Percentiles rank a stretch among this genome's conserved stretches.
These are phyloP conservation scores for Apodemia zela DNA, from an alignment of 2,888 invertebrate species.

Conservation along the genomic window DNA sequence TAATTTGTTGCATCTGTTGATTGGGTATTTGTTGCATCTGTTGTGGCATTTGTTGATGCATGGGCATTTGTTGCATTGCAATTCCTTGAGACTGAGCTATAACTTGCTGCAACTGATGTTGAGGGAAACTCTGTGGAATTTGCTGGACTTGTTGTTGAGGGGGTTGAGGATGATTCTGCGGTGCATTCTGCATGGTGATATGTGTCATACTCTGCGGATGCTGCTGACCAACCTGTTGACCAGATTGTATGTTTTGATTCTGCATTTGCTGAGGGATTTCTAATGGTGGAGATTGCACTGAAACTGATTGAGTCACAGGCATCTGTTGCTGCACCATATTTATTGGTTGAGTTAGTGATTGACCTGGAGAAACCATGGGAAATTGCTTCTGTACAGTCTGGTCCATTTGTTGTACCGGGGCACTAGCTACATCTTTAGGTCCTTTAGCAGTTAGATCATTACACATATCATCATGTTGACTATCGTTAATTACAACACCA, in stretches of 20 bases:
- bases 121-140: conserved; percentile 77
- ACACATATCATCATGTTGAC: conserved; percentile 73
- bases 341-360: conserved; percentile 72
- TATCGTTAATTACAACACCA: conserved; percentile 75
- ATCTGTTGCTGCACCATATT: conserved; percentile 70
- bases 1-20: conserved; percentile 77
- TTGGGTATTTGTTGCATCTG: conserved; percentile 77
- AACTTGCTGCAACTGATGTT: conserved; percentile 75
- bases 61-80: conserved; percentile 75
- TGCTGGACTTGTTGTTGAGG: conserved; percentile 75
- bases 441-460: conserved; percentile 73
- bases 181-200: conserved; percentile 69
- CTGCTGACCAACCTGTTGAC: conserved; percentile 68
- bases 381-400: conserved; percentile 74
- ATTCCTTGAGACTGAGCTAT: conserved; percentile 74
- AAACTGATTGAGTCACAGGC: conserved; percentile 67
- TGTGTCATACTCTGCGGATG: conserved; percentile 78
- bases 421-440: conserved; percentile 72
- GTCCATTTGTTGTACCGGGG: conserved; percentile 70
- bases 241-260: conserved; percentile 62
- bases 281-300: conserved; percentile 74
- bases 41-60: conserved; percentile 76
- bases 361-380: conserved; percentile 76
- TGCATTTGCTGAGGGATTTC: conserved; percentile 76
- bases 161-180: conserved; percentile 58